These are phyloP conservation scores for Agrochola macilenta DNA, from an alignment of 2,888 invertebrate genomes.

Conservation along the genomic window DNA sequence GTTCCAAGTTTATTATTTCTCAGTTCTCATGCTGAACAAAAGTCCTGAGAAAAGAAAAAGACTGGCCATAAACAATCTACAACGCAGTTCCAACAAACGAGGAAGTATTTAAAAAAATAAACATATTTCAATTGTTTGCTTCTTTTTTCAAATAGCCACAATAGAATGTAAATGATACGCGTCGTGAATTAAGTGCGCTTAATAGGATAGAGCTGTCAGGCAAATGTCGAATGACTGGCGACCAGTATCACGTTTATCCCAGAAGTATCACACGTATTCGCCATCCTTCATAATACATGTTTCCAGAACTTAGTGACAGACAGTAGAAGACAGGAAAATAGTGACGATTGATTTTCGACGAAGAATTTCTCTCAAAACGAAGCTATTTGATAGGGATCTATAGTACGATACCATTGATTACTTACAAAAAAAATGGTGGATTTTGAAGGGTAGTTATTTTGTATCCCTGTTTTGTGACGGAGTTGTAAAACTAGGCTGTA, in stretches of 20 bases:
- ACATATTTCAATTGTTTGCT: conserved; percentile 34
- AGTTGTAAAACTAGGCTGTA: background rate
- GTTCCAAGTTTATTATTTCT: background rate
- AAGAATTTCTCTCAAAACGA: background rate
- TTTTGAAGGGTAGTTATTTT: background rate
- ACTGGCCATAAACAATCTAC: conserved; percentile 39
- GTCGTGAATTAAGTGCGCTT: conserved; percentile 65
- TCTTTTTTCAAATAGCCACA: conserved; percentile 49
- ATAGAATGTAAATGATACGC: conserved; percentile 54
- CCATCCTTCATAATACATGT: conserved; percentile 3
- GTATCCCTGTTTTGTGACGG: background rate
- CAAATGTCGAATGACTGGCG: conserved; percentile 61
- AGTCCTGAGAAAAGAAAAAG: conserved; percentile 41
- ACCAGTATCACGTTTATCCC: conserved; percentile 39
- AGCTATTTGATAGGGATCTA: background rate
- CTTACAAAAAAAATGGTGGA: background rate
- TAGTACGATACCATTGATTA: background rate
- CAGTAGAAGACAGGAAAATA: background rate
- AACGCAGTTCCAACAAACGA: conserved; percentile 42
- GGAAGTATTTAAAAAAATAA: conserved; percentile 47
- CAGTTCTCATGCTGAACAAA: conserved; percentile 15
- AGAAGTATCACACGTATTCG: conserved; percentile 4
- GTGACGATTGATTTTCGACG: background rate
- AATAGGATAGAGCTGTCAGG: conserved; percentile 70
- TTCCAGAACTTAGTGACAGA: background rate